phyloP scores from a whole-genome alignment of 1,140 invertebrate species.

The Drosophila mayri region DNA sequence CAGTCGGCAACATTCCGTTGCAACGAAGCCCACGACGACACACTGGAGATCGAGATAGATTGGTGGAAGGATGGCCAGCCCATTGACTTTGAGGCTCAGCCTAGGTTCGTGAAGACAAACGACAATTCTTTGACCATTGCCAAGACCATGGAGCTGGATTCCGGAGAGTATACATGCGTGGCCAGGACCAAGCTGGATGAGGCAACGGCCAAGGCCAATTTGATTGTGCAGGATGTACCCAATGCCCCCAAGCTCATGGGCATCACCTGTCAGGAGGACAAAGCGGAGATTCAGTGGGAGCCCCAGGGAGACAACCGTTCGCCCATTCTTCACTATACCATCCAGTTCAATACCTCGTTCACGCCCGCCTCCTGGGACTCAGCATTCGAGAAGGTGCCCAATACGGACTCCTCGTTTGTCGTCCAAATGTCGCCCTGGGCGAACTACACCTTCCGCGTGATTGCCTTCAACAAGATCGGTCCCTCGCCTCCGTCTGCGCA shows the following conservation, averaged over 20 bases:
- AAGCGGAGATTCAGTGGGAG: slow-evolving; percentile 93
- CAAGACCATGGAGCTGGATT: slow-evolving; percentile 97
- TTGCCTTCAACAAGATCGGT: slow-evolving; percentile 97
- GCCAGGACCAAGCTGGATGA: slow-evolving; percentile 95
- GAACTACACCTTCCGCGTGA: slow-evolving; percentile 98
- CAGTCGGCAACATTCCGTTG: slow-evolving; percentile 96
- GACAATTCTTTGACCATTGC: slow-evolving; percentile 97
- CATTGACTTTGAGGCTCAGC: slow-evolving; percentile 95
- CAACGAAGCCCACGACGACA: slow-evolving; percentile 94
- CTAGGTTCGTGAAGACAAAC: slow-evolving; percentile 92
- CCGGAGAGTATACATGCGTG: slow-evolving; percentile 98
- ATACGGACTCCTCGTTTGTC: slow-evolving; percentile 91
- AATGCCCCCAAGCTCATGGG: slow-evolving; percentile 91
- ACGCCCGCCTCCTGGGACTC: slow-evolving; percentile 96
- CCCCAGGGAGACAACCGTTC: slow-evolving; percentile 97
- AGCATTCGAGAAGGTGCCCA: slow-evolving; percentile 90
- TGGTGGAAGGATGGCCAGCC: slow-evolving; percentile 94
- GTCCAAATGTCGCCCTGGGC: slow-evolving; percentile 95
- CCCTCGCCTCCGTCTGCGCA: slow-evolving; percentile 93
- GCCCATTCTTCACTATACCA: slow-evolving; percentile 95
- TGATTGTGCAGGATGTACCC: slow-evolving; percentile 98
- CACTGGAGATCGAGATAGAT: slow-evolving; percentile 91
- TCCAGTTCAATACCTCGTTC: slow-evolving; percentile 98
- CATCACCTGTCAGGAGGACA: slow-evolving; percentile 89
- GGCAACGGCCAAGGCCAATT: slow-evolving; percentile 92